Base-by-base conservation (phyloP, 1,140 invertebrate species). In the Saccostrea glomerata region DNA sequence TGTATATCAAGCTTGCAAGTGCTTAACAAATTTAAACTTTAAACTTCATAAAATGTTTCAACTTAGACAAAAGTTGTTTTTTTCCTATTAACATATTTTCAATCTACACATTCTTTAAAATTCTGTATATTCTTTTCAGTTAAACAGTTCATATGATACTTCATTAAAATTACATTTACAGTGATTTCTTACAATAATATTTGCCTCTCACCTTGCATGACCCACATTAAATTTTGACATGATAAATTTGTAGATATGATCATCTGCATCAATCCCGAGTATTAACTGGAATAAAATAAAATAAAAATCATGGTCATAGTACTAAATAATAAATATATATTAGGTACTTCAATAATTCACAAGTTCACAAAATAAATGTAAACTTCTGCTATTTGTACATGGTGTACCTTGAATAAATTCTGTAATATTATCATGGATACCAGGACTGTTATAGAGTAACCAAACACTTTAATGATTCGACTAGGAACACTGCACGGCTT, bases 191-290 rank as follows among this genome's bases (percentile, higher is more conserved):
- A 47, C 47, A 47, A 47, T 66, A 17, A 89, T 86, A 56, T 36
- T 82, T 15, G 30, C 23, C 25, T 63, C 86, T 91, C 92, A 94
- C 94, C 93, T 94, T 87, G 90, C 89, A 91, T 94, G 91, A 55
- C 92, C 92, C 20, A 94, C 89, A 23, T 94, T 94, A 91, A 96
- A 93, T 90, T 95, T 95, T 86, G 92, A 92, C 82, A 93, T 87
- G 13, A 96, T 88, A 92, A 96, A 96, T 84, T 95, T 95, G 90
- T 94, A 96, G 85, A 96, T 96, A 90, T 96, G 96, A 87, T 95
- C 94, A 93, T 96, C 96, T 47, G 95, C 93, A 90, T 95, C 94
- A 58, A 95, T 89, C 47, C 94, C 89, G 9, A 95, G 86, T 9
- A 94, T 40, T 73, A 92, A 77, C 95, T 95, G 91, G 56, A 92